Base-by-base conservation (phyloP, 1,140 invertebrate species). In the Drosophila jambulina region DNA sequence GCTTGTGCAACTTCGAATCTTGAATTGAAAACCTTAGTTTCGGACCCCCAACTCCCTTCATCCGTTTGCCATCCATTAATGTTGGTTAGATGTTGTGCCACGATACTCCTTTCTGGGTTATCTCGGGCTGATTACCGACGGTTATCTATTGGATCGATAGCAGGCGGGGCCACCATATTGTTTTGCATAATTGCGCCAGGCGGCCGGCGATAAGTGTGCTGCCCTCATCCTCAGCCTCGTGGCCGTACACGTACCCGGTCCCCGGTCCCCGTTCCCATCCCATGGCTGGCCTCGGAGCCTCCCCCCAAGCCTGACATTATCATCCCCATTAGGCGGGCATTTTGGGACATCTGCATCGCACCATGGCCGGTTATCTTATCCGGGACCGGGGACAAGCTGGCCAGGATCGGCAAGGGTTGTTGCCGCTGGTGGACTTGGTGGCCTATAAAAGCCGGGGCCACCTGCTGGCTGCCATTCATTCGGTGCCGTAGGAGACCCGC, bases 401-500 rank as follows among this genome's bases (percentile, higher is more conserved):
- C 67, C 83, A 86, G 84, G 83, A 86, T 80, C 60, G 65, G 43
- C 23, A 36, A 67, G 75, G 75, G 75, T 78, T 78, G 64, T n/a
- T 43, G 51, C 19, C 42, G 42, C 23, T 13, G 23, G 36, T 46
- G 45, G 65, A 53, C 19, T 21, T 38, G 25, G 58, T 21, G 34
- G 59, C 64, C 84, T 88, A 90, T 88, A 88, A 79, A 88, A 88
- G 74, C 19, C 45, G 23, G 45, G 70, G 59, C 61, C 85, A 88
- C 85, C 85, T 88, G 85, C 85, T 85, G 63, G 58, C 51, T 72
- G 60, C 49, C 71, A 88, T 85, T 90, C 85, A 88, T 85, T 88
- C 57, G 63, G 64, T 72, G 56, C 60, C 65, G 69, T 70, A 32
- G 36, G 43, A 69, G 42, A 34, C 84, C 84, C 84, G 85, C 81